Percentiles rank a stretch among this genome's conserved stretches.
Evolutionary conservation across 2,113 vertebrate genomes (phyloP).

Genomic region (Calidris pugnax): DNA sequence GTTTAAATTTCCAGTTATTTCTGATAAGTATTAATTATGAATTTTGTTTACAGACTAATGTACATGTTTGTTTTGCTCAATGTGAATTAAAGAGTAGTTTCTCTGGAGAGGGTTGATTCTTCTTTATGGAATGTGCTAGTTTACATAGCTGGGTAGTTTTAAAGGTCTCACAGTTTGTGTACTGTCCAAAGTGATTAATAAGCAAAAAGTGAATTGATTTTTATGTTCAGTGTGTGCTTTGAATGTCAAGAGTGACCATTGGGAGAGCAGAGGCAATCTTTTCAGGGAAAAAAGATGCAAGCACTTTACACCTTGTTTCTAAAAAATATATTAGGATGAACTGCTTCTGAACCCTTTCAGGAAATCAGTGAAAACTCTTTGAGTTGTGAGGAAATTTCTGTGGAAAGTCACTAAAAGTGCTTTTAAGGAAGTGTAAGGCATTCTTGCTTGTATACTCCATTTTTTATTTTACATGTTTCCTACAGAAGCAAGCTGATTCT

Average conservation of each 20-base stretch:
- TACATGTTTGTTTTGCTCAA: background rate
- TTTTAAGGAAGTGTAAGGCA: background rate
- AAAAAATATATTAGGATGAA: background rate
- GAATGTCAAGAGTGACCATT: background rate
- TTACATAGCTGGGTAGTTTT: background rate
- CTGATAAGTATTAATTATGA: background rate
- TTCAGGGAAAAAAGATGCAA: background rate
- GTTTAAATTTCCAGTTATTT: background rate
- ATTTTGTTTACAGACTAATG: background rate
- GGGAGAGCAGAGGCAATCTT: background rate
- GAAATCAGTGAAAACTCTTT: background rate
- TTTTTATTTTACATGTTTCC: background rate
- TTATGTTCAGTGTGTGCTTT: background rate
- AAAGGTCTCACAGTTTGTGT: background rate
- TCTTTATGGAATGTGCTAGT: background rate
- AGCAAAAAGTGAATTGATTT: background rate
- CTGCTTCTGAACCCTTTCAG: background rate
- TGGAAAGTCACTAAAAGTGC: background rate
- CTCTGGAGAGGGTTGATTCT: background rate
- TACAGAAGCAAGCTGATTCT: background rate
- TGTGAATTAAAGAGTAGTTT: background rate
- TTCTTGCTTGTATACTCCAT: background rate
- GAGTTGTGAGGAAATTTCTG: background rate
- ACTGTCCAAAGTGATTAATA: background rate
- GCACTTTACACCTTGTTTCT: background rate